These are phyloP conservation scores for Myotis findleyi DNA, from an alignment of 2,797 vertebrate species.

Conservation along the genomic window DNA sequence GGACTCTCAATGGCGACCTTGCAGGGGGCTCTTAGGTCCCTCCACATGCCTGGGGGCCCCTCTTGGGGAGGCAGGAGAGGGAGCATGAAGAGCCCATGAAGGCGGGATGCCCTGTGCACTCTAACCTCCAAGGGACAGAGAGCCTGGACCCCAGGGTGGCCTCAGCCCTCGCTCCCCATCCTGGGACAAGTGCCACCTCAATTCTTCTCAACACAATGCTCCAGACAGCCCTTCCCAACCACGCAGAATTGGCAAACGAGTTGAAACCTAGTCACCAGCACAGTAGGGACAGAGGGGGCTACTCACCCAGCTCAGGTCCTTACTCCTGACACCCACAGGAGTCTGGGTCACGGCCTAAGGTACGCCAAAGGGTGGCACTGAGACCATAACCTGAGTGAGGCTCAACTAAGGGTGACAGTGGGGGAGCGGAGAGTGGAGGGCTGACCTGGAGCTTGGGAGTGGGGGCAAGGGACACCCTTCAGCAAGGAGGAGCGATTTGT, in stretches of 20 bases:
- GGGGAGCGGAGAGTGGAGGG: too few species aligned
- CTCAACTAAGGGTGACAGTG: too few species aligned
- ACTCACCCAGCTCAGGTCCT: not conserved
- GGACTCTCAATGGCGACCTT: not conserved
- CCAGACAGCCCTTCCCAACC: not conserved
- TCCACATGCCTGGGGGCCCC: too few species aligned
- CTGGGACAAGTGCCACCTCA: rapidly evolving
- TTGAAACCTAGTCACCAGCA: not conserved
- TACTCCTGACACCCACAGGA: not conserved
- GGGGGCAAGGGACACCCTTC: not conserved
- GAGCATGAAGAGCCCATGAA: rapidly evolving
- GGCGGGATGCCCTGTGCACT: not conserved
- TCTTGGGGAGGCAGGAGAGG: not conserved
- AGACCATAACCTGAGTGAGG: not conserved
- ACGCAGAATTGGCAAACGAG: rapidly evolving
- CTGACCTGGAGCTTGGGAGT: too few species aligned
- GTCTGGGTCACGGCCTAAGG: not conserved
- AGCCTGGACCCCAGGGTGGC: not conserved
- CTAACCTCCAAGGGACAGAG: rapidly evolving
- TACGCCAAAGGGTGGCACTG: not conserved
- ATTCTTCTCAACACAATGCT: not conserved
- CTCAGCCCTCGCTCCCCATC: rapidly evolving
- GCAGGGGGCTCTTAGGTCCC: rapidly evolving
- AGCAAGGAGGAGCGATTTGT: not conserved
- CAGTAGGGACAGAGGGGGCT: not conserved